A percentile compares a stretch with the other conserved stretches of the same genome.
Conservation (phyloP, 2,888 invertebrate genomes). For the Bedellia somnulentella region DNA sequence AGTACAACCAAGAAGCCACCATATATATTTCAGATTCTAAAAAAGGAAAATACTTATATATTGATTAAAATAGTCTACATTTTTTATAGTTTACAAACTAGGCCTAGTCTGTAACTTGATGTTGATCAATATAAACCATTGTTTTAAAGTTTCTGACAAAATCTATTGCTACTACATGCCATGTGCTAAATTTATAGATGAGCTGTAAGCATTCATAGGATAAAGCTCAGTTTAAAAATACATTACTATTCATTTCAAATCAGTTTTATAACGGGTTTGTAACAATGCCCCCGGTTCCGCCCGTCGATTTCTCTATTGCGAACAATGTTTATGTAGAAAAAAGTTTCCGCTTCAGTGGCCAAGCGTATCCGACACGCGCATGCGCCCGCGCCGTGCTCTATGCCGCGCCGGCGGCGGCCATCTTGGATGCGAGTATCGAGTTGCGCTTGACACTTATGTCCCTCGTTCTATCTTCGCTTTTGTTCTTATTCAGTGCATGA, state of each 20-base stretch:
- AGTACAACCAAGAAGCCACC: no score
- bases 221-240: background rate
- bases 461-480: conserved; percentile 6
- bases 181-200: background rate
- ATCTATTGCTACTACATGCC: background rate
- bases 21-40: no score
- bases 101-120: no score
- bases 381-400: conserved; percentile 38
- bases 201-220: background rate
- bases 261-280: no score
- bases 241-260: no score
- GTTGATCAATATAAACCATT: background rate
- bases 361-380: conserved; percentile 40
- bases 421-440: conserved; percentile 49
- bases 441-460: conserved; percentile 38
- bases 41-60: no score
- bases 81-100: no score
- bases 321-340: conserved; percentile 56
- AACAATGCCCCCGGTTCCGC: conserved; percentile 52
- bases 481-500: background rate
- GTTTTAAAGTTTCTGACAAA: background rate
- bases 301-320: conserved; percentile 55
- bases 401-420: conserved; percentile 24
- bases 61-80: no score
- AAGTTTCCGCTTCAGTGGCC: conserved; percentile 38